Conservation (phyloP, 2,113 vertebrate genomes). For the Centropristis striata region DNA sequence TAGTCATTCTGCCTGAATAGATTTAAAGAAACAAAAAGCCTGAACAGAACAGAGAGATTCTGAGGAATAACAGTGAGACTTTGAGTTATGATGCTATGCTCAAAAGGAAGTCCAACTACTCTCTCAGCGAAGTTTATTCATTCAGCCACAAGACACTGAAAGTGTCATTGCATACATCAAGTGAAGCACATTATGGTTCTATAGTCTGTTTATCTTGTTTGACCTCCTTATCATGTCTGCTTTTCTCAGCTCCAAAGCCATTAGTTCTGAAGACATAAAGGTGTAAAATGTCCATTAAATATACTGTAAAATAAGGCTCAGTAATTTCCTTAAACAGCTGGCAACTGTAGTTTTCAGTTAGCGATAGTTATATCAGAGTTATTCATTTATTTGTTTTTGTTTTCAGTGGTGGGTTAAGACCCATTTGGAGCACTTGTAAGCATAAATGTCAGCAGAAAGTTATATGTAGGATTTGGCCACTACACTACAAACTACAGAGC, state of each 20-base stretch:
- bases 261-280: background rate
- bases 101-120: constrained; percentile 8
- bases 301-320: background rate
- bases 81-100: constrained; percentile 17
- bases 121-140: constrained; percentile 18
- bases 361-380: background rate
- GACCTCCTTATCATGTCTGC: background rate
- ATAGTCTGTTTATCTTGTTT: background rate
- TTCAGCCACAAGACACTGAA: background rate
- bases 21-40: constrained; percentile 26
- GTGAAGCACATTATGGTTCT: background rate
- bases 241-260: background rate
- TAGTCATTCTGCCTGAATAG: constrained; percentile 21
- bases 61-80: constrained; percentile 8
- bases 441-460: background rate
- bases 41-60: background rate
- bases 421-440: background rate
- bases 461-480: background rate
- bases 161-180: background rate
- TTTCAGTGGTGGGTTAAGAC: too few relatives aligned
- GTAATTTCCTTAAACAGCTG: background rate
- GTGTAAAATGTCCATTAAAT: background rate
- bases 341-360: background rate
- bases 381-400: too few relatives aligned
- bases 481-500: too few relatives aligned